These are phyloP conservation scores for Intoshia linei DNA, from an alignment of 1,140 invertebrate species.

Conservation along the genomic window DNA sequence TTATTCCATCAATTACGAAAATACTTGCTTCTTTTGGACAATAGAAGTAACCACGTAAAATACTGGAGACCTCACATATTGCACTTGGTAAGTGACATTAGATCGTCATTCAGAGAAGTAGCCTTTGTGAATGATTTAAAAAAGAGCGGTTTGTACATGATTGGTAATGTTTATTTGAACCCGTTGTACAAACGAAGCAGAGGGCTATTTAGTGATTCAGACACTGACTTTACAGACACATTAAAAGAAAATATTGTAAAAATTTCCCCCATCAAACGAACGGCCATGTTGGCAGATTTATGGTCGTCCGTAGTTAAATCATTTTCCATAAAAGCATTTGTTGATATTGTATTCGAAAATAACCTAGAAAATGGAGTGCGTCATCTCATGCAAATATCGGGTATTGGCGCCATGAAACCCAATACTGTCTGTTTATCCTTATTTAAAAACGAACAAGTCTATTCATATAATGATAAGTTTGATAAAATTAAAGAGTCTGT, in stretches of 20 bases:
- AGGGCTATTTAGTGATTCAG: slow-evolving; percentile 5
- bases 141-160: slow-evolving; percentile 71
- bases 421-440: slow-evolving; percentile 62
- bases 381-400: slow-evolving; percentile 57
- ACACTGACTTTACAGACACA: too few species aligned
- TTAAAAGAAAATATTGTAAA: neutral
- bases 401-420: slow-evolving; percentile 89
- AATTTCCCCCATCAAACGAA: slow-evolving; percentile 2
- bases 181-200: neutral
- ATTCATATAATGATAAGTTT: too few species aligned
- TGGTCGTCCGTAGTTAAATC: neutral
- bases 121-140: slow-evolving; percentile 93
- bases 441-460: slow-evolving; percentile 28
- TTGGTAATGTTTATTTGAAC: slow-evolving; percentile 40
- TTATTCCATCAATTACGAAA: slow-evolving; percentile 75
- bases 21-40: slow-evolving; percentile 68
- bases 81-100: slow-evolving; percentile 53
- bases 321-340: neutral
- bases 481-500: too few species aligned
- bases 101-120: slow-evolving; percentile 55
- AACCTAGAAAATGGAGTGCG: slow-evolving; percentile 53
- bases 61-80: slow-evolving; percentile 93
- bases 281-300: too few species aligned
- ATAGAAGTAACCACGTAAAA: slow-evolving; percentile 80
- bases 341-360: slow-evolving; percentile 43